phyloP scores from a whole-genome alignment of 2,113 vertebrate species.

The Mastomys natalensis region DNA sequence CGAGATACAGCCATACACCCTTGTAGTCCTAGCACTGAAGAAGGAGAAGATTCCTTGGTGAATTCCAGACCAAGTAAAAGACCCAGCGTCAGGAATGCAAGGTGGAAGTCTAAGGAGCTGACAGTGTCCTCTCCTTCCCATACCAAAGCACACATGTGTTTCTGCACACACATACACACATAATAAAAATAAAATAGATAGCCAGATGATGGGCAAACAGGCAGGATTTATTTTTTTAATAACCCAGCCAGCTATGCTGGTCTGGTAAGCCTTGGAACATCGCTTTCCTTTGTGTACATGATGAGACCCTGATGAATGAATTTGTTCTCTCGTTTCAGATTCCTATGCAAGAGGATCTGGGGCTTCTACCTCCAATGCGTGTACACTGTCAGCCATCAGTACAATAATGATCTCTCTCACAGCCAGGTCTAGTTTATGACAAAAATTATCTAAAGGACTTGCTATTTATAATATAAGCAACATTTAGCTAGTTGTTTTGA shows the following conservation, averaged over 20 bases:
- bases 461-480: constrained; percentile 91
- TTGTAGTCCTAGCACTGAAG: background rate
- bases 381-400: constrained; percentile 96
- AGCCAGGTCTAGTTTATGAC: constrained; percentile 99
- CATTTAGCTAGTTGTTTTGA: constrained; percentile 91
- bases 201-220: background rate
- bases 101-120: background rate
- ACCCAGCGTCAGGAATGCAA: background rate
- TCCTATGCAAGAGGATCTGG: constrained; percentile 92
- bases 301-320: background rate
- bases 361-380: constrained; percentile 95
- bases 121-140: background rate
- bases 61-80: background rate
- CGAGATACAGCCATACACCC: background rate
- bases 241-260: background rate
- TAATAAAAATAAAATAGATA: background rate
- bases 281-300: no score
- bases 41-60: background rate
- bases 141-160: background rate
- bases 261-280: background rate
- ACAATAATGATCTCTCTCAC: constrained; percentile 98
- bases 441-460: constrained; percentile 83
- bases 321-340: constrained; percentile 85
- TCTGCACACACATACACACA: background rate
- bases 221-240: background rate